These are phyloP conservation scores for Xiphorhynchus elegans DNA, from an alignment of 2,113 vertebrate genomes.

Conservation along the genomic window DNA sequence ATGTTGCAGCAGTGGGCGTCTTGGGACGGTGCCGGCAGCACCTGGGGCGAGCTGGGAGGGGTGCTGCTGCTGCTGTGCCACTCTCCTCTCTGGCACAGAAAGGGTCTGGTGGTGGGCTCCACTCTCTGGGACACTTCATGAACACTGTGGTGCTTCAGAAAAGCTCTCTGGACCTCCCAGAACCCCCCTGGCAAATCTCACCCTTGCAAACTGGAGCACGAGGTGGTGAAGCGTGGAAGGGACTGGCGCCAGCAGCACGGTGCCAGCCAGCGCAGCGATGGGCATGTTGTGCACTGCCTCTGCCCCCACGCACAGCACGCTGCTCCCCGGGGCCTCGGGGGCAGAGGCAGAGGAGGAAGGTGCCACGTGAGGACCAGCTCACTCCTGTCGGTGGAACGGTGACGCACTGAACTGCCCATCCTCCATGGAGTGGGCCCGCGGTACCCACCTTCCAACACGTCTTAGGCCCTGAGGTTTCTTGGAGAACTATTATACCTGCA, in stretches of 20 bases:
- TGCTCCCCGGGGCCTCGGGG: background rate
- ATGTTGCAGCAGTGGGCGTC: background rate
- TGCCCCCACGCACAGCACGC: background rate
- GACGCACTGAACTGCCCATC: accelerated
- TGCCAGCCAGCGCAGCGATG: background rate
- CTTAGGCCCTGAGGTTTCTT: background rate
- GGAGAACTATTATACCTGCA: accelerated
- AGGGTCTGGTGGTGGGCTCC: background rate
- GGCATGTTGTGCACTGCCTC: background rate
- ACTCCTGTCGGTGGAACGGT: background rate
- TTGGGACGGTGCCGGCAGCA: background rate
- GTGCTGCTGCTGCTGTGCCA: accelerated
- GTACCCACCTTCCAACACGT: accelerated
- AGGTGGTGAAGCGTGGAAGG: background rate
- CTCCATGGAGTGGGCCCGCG: accelerated
- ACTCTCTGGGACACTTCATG: accelerated
- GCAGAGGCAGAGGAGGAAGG: background rate
- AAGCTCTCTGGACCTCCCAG: background rate
- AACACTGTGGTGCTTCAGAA: accelerated
- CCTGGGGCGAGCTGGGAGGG: background rate
- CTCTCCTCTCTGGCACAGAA: background rate
- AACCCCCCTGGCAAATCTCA: accelerated
- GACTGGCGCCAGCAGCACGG: background rate
- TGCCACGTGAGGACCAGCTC: background rate
- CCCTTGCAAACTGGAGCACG: background rate